A percentile compares a stretch with the other conserved stretches of the same genome.
phyloP scores from a whole-genome alignment of 2,888 invertebrate species.

The Pheosia tremula region DNA sequence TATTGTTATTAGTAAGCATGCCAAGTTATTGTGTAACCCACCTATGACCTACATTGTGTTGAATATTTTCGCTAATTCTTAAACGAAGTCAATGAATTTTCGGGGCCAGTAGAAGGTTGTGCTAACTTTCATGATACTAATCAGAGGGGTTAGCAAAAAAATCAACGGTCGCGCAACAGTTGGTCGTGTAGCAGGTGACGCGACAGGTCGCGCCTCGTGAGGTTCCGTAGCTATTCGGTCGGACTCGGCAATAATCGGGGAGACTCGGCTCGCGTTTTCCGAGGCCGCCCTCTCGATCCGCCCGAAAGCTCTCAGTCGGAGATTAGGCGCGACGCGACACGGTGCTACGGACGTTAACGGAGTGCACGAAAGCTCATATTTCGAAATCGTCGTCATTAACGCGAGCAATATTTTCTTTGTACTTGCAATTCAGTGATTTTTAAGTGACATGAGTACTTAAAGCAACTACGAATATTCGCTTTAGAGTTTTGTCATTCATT shows the following conservation, averaged over 20 bases:
- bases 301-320: conserved; percentile 81
- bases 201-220: conserved; percentile 73
- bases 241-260: conserved; percentile 52
- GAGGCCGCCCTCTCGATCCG: conserved; percentile 78
- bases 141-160: conserved; percentile 71
- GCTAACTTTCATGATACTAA: conserved; percentile 72
- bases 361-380: conserved; percentile 46
- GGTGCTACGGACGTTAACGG: conserved; percentile 55
- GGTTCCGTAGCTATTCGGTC: conserved; percentile 49
- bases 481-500: not conserved
- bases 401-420: conserved; percentile 27
- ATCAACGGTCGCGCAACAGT: conserved; percentile 84
- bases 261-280: conserved; percentile 59
- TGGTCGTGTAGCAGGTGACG: conserved; percentile 80
- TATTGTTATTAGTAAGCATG: conserved; percentile 17
- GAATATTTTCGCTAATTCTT: not conserved
- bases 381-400: conserved; percentile 41
- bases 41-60: conserved; percentile 1
- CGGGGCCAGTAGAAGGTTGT: conserved; percentile 38
- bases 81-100: not conserved
- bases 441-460: conserved; percentile 5
- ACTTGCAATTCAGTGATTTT: conserved; percentile 24
- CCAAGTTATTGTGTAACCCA: conserved; percentile 2
- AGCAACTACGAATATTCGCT: not conserved
- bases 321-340: conserved; percentile 64